Conservation (phyloP, 2,888 invertebrate genomes). For the Aphelenchoides bicaudatus region DNA sequence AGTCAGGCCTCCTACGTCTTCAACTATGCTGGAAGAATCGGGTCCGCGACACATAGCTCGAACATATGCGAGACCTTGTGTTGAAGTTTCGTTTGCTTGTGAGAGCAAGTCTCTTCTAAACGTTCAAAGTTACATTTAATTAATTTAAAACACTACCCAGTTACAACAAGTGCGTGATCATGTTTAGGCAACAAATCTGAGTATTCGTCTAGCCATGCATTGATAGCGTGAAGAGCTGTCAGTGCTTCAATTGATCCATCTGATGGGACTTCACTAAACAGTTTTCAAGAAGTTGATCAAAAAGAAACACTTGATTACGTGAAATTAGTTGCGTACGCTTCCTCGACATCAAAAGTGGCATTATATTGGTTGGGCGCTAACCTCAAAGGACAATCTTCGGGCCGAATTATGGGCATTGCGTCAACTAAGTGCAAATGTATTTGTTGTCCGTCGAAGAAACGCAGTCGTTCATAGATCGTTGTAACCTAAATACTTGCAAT, state of each 20-base stretch:
- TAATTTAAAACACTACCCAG: constrained; percentile 25
- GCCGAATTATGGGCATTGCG: constrained; percentile 28
- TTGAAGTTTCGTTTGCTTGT: constrained; percentile 45
- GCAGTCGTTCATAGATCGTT: constrained; percentile 24
- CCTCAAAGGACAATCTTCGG: constrained; percentile 31
- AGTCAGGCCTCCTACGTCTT: constrained; percentile 56
- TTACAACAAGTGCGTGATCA: constrained; percentile 48
- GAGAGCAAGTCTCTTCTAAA: constrained; percentile 51
- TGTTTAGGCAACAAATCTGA: constrained; percentile 37
- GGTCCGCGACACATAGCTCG: constrained; percentile 49
- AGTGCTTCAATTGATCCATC: constrained; percentile 25
- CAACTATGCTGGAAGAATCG: constrained; percentile 54
- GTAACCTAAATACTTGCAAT: constrained; percentile 20
- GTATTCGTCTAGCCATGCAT: constrained; percentile 39
- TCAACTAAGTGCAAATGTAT: constrained; percentile 23
- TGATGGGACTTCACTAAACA: neutral
- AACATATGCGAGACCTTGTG: constrained; percentile 60
- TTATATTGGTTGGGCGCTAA: neutral
- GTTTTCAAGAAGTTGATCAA: neutral
- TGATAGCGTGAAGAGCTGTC: constrained; percentile 21
- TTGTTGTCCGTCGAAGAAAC: constrained; percentile 21
- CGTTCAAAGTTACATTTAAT: constrained; percentile 15
- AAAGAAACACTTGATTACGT: neutral
- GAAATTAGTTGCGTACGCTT: constrained; percentile 4
- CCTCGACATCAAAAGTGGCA: constrained; percentile 8